Base-by-base conservation (phyloP, 2,888 invertebrate species). In the Piscicola geometra region DNA sequence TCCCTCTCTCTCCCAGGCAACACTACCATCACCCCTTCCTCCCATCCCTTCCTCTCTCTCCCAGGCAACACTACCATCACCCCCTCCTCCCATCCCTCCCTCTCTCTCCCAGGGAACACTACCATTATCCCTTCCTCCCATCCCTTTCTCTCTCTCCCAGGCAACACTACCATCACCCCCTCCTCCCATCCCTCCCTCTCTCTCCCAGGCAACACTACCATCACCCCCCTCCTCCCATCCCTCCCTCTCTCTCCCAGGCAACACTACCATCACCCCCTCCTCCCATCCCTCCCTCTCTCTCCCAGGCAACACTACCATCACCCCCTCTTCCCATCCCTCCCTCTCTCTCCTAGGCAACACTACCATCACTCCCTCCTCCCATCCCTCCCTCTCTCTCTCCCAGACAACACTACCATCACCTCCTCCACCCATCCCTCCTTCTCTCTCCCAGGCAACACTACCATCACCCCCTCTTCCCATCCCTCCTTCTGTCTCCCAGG, bases 311-410 rank as follows among this genome's bases (percentile, higher is more conserved):
- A 84, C 75, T 84, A 84, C 64, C 84, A 83, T 0, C 83, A 83
- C 5, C 82, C 83, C n/a, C n/a, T n/a, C n/a, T n/a, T n/a, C n/a
- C n/a, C n/a, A n/a, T n/a, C n/a, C n/a, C 60, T 41, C 41, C 41
- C 5, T 15, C 41, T 41, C 41, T 41, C 41, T 15, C 41, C 5
- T 79, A 84, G 84, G 5, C 79, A 78, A 28, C 84, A 84, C 75
- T 84, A 84, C 64, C 84, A 83, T 0, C 83, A 83, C 5, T 83
- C 83, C n/a, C n/a, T n/a, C n/a, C n/a, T n/a, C n/a, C n/a, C n/a
- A n/a, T n/a, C n/a, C n/a, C 25, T 60, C 30, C 15, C 41, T 15
- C 5, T 15, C 41, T 41, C 41, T 41, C 41, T 15, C 41, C 5
- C 79, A 84, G 84, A 5, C 79, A 78, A 28, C 84, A 84, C 75